Conservation (phyloP, 2,888 invertebrate species). For the Sinodicranocentrus sp. region DNA sequence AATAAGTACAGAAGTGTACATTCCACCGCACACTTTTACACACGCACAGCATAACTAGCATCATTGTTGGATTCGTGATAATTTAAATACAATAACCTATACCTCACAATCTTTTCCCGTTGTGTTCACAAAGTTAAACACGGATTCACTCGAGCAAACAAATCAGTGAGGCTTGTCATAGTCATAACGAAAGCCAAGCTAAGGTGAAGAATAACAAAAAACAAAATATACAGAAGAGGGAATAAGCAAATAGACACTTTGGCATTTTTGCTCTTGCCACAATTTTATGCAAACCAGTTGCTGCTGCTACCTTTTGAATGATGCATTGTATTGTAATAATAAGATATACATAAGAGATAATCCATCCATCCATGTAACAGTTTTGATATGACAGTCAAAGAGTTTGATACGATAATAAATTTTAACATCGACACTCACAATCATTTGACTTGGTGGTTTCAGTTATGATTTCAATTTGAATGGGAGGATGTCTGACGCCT, state of each 20-base stretch:
- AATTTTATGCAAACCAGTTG: slow-evolving; percentile 14
- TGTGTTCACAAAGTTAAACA: neutral
- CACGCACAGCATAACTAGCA: neutral
- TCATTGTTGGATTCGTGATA: neutral
- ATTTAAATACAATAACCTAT: neutral
- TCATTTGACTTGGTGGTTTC: neutral
- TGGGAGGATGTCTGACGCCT: slow-evolving; percentile 29
- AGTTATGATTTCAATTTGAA: slow-evolving; percentile 25
- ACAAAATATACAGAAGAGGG: neutral
- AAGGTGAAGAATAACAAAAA: neutral
- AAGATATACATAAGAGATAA: neutral
- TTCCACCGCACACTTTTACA: neutral
- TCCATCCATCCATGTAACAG: neutral
- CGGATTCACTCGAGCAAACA: neutral
- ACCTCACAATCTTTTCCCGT: neutral
- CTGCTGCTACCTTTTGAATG: neutral
- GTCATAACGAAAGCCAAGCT: neutral
- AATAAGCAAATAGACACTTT: slow-evolving; percentile 9
- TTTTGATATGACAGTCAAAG: slow-evolving; percentile 33
- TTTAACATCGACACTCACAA: slow-evolving; percentile 19
- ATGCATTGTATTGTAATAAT: slow-evolving; percentile 2
- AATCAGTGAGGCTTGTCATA: slow-evolving; percentile 12
- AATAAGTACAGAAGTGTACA: neutral
- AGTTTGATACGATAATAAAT: slow-evolving; percentile 24
- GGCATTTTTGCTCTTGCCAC: neutral